These are phyloP conservation scores for Silurus glanis DNA, from an alignment of 2,113 vertebrate genomes.

Conservation along the genomic window DNA sequence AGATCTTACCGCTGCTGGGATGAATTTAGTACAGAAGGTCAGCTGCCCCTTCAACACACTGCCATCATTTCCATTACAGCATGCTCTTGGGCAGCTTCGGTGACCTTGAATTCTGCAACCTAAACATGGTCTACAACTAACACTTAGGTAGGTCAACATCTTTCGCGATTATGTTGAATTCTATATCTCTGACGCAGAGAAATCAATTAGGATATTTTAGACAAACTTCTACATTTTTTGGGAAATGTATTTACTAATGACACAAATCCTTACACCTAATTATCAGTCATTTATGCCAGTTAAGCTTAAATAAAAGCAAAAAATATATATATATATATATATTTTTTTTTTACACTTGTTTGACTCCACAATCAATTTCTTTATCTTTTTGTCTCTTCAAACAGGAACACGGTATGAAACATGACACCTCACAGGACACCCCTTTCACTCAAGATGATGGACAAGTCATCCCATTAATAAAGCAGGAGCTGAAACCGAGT, in stretches of 20 bases:
- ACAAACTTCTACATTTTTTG: not conserved
- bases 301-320: constrained; percentile 4
- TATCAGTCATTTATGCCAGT: not conserved
- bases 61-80: constrained; percentile 53
- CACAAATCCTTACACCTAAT: not conserved
- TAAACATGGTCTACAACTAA: constrained; percentile 23
- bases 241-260: not conserved
- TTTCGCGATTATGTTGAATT: not conserved
- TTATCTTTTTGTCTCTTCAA: constrained; percentile 1
- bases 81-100: constrained; percentile 18
- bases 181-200: not conserved
- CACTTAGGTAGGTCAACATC: not conserved
- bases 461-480: constrained; percentile 33
- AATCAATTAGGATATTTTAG: not conserved
- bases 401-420: constrained; percentile 7
- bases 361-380: constrained; percentile 1
- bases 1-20: constrained; percentile 44
- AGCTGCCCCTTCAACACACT: constrained; percentile 32
- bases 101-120: constrained; percentile 37
- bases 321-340: too few relatives aligned
- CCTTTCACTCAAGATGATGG: constrained; percentile 37
- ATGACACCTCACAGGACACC: constrained; percentile 23
- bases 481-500: constrained; percentile 18
- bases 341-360: not conserved
- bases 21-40: constrained; percentile 52